phyloP scores from a whole-genome alignment of 1,140 invertebrate species.

The Lanistes nyassanus region DNA sequence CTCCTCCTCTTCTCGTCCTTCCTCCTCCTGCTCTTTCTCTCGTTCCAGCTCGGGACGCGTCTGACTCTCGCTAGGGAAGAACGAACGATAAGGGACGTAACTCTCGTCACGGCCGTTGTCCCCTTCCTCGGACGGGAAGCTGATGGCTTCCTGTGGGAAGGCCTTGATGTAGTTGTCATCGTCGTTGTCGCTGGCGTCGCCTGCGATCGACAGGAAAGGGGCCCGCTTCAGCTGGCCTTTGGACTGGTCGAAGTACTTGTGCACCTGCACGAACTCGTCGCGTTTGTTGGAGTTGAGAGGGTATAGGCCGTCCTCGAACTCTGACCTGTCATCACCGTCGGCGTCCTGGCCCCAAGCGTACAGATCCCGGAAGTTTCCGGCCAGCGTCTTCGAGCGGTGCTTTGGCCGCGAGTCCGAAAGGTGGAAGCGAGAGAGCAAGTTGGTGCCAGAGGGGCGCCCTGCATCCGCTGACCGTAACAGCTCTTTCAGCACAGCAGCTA shows the following conservation, averaged over 20 bases:
- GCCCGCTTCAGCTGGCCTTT: slow-evolving; percentile 43
- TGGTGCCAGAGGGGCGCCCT: neutral
- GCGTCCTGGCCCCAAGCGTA: neutral
- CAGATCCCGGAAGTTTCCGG: neutral
- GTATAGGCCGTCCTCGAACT: neutral
- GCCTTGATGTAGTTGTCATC: slow-evolving; percentile 16
- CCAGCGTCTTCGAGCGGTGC: neutral
- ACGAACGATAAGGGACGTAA: neutral
- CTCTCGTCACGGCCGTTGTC: neutral
- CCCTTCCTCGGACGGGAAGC: neutral
- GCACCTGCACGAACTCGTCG: slow-evolving; percentile 53
- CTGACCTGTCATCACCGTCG: neutral
- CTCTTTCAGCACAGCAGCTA: slow-evolving; percentile 35
- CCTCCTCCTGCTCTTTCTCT: no score
- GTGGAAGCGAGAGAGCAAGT: neutral
- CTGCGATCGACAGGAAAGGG: slow-evolving; percentile 18
- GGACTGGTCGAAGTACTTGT: slow-evolving; percentile 57
- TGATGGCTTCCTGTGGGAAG: slow-evolving; percentile 4
- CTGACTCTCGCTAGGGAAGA: neutral
- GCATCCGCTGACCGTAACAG: slow-evolving; percentile 18
- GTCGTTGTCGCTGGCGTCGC: neutral
- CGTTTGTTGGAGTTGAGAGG: slow-evolving; percentile 46
- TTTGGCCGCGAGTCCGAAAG: neutral
- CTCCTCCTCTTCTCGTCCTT: neutral
- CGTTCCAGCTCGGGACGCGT: neutral